Evolutionary conservation across 2,888 invertebrate genomes (phyloP), one percentile per base, ranked within the genome.

Genomic region (Nomada lathburiana): DNA sequence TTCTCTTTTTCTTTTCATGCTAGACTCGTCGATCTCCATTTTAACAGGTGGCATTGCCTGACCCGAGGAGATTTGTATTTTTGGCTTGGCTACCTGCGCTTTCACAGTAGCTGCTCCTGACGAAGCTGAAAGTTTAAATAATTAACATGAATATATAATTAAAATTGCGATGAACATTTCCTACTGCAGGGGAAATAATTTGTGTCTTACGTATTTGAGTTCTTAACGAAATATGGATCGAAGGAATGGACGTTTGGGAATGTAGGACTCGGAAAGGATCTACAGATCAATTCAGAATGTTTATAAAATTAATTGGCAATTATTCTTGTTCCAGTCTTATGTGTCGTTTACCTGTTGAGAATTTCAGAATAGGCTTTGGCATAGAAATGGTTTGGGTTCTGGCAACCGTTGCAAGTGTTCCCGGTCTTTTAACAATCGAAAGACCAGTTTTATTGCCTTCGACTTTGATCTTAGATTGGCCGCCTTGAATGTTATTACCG

Each of bases 311-410:
- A 42, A 57, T 68, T 50, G 2, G 0, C 16, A 7, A 16, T n/a
- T n/a, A 13, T 10, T n/a, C 50, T 20, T 55, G 13, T 18, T 7
- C 2, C 7, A 2, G 0, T 11, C 23, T 53, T 62, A 0, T 10
- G 2, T 3, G 2, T 9, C 9, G 68, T 62, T 89, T 90, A 94
- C 94, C 93, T 80, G 94, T 95, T 78, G 94, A 93, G 82, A 96
- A 96, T 93, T 97, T 98, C 65, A 97, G 96, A 5, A 97, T 96
- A 44, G 97, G 97, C 91, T 97, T 97, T 0, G 97, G 97, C 86
- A 97, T 96, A 29, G 96, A 95, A 75, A 96, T 96, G 0, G 96
- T 95, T 91, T 97, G 97, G 2, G 96, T 94, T 77, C 96, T 94
- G 0, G 96, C 94, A 1, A 96, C 95, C 76, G 95, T 95, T 2